A percentile compares a stretch with the other conserved stretches of the same genome.
phyloP scores from a whole-genome alignment of 2,113 vertebrate species.

The Perca fluviatilis region DNA sequence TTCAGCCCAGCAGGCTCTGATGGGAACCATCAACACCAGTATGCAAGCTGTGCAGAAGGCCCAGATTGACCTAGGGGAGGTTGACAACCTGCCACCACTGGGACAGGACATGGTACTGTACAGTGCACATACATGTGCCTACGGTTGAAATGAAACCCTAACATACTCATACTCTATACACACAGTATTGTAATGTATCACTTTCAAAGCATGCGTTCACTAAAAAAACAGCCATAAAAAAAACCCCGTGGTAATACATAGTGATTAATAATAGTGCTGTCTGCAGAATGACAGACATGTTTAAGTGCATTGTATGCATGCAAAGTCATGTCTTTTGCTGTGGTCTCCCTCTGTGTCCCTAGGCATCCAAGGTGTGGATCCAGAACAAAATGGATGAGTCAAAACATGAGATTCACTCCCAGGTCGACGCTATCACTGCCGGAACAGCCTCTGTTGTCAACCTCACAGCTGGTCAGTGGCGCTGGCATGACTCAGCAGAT shows the following conservation, averaged over 20 bases:
- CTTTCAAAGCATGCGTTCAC: not conserved
- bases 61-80: constrained; percentile 93
- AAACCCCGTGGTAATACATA: not conserved
- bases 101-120: constrained; percentile 94
- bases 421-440: constrained; percentile 98
- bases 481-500: constrained; percentile 7
- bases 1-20: constrained; percentile 97
- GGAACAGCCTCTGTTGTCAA: constrained; percentile 99
- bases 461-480: constrained; percentile 94
- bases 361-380: constrained; percentile 98
- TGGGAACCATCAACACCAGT: constrained; percentile 99
- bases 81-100: constrained; percentile 93
- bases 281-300: not conserved
- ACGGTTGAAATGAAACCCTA: not conserved
- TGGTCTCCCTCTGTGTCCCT: not conserved
- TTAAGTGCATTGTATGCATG: not conserved
- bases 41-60: constrained; percentile 99
- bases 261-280: not conserved
- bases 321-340: not conserved
- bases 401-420: constrained; percentile 99
- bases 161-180: not conserved
- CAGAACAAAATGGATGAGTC: constrained; percentile 99
- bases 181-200: not conserved
- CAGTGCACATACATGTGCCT: not conserved
- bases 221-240: not conserved